Evolutionary conservation across 2,113 vertebrate genomes (phyloP).

Genomic region (Podocnemis expansa): DNA sequence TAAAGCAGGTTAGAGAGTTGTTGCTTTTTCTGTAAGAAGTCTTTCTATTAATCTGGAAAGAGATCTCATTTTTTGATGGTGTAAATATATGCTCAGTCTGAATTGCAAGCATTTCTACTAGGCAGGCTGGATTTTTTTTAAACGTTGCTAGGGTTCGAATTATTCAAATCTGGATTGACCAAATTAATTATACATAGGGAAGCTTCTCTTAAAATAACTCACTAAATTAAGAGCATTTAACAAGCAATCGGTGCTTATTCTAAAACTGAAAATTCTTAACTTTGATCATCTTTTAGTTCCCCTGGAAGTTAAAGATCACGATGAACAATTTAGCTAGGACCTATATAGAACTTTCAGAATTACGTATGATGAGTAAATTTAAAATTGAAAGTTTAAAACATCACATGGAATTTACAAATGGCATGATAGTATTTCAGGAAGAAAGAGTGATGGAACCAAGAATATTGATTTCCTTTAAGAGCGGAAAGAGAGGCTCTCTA

Average conservation of each 20-base stretch:
- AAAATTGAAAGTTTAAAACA: neutral
- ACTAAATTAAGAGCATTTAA: neutral
- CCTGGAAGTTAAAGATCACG: neutral
- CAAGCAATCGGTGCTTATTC: neutral
- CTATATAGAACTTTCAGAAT: neutral
- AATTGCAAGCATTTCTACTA: neutral
- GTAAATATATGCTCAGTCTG: neutral
- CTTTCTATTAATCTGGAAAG: neutral
- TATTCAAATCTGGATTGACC: neutral
- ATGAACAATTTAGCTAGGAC: neutral
- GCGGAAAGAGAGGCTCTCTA: neutral
- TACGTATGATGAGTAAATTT: neutral
- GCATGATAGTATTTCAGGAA: neutral
- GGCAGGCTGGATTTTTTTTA: neutral
- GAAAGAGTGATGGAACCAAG: constrained; percentile 11
- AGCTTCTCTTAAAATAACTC: neutral
- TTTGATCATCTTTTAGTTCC: neutral
- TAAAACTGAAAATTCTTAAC: neutral
- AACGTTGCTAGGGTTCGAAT: neutral
- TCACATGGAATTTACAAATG: neutral
- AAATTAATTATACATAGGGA: neutral
- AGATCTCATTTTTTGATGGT: neutral
- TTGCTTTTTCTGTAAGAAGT: neutral
- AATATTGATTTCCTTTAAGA: constrained; percentile 39
- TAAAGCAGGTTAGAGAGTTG: neutral